phyloP scores from a whole-genome alignment of 1,140 invertebrate genomes.

The Cydia pomonella region DNA sequence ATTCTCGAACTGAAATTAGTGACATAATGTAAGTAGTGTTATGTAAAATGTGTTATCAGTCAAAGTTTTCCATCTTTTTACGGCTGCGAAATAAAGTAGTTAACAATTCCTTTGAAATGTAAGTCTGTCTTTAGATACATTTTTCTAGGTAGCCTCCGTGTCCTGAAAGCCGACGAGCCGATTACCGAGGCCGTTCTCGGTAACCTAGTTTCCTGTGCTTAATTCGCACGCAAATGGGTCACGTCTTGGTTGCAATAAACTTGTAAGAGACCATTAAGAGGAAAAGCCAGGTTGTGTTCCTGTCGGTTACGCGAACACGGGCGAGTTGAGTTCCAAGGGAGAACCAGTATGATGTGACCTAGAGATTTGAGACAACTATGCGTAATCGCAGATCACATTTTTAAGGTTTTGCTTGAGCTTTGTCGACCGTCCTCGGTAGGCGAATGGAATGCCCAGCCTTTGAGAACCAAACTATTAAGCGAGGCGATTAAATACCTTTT shows the following conservation, averaged over 20 bases:
- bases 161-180: slow-evolving; percentile 30
- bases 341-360: not conserved
- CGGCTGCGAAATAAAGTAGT: too few species aligned
- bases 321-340: not conserved
- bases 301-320: not conserved
- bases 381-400: too few species aligned
- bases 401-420: not conserved
- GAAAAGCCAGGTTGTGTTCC: not conserved
- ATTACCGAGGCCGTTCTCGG: slow-evolving; percentile 37
- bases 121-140: slow-evolving; percentile 16
- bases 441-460: not conserved
- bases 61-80: too few species aligned
- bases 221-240: slow-evolving; percentile 43
- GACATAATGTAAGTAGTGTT: too few species aligned
- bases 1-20: not conserved
- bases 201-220: slow-evolving; percentile 42
- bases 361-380: too few species aligned
- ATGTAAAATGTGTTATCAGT: too few species aligned
- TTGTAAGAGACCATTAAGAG: slow-evolving; percentile 33
- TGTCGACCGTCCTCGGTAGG: not conserved
- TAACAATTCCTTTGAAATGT: too few species aligned
- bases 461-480: not conserved
- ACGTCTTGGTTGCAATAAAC: slow-evolving; percentile 39
- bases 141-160: slow-evolving; percentile 22
- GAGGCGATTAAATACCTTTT: slow-evolving; percentile 7